phyloP scores from a whole-genome alignment of 2,113 vertebrate genomes.

The Coptodon rendalli region DNA sequence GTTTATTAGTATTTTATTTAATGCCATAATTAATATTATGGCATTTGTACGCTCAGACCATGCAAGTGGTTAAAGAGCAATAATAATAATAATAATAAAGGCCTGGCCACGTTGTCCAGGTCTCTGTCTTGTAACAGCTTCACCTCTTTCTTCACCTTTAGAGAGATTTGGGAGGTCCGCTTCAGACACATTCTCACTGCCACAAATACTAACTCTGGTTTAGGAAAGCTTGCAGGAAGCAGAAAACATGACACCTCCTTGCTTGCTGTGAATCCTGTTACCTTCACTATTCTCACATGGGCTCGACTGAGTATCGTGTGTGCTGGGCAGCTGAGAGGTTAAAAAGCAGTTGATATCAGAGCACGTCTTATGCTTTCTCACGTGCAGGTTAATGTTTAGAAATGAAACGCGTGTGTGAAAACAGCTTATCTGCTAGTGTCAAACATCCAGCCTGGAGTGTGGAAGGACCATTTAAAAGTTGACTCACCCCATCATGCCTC shows the following conservation, averaged over 20 bases:
- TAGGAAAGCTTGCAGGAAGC: not conserved
- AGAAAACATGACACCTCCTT: not conserved
- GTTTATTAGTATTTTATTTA: not conserved
- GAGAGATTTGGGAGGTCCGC: not conserved
- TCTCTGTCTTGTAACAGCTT: not conserved
- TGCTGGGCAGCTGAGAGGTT: not conserved
- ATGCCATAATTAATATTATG: rapidly evolving
- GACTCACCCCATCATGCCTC: not conserved
- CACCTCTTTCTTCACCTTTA: not conserved
- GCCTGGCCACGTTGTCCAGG: not conserved
- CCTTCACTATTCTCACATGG: not conserved
- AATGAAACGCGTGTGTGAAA: not conserved
- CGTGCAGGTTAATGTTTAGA: not conserved
- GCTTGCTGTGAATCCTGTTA: not conserved
- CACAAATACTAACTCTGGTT: not conserved
- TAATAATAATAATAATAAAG: not conserved
- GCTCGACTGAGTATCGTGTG: not conserved
- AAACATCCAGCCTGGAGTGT: not conserved
- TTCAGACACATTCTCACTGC: not conserved
- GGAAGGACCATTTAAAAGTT: not conserved
- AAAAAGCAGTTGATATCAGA: not conserved
- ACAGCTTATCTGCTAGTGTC: not conserved
- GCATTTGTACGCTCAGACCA: not conserved
- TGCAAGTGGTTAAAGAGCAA: not conserved
- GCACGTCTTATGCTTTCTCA: not conserved